Percentiles rank a stretch among this genome's conserved stretches.
Evolutionary conservation across 2,113 vertebrate genomes (phyloP).

Genomic region (Odobenus rosmarus): DNA sequence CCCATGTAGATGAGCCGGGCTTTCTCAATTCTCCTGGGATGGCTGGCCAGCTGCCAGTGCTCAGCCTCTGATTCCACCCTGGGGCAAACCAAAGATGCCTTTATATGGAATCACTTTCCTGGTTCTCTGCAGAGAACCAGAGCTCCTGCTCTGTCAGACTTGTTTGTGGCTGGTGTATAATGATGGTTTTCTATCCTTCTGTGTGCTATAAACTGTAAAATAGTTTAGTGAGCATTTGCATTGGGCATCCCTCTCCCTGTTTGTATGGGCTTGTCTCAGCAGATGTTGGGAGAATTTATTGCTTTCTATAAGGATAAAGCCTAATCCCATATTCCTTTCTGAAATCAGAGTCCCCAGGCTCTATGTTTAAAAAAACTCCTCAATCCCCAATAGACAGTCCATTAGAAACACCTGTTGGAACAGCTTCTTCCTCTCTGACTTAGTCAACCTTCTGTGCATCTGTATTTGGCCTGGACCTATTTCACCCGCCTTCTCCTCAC

Average conservation of each 20-base stretch:
- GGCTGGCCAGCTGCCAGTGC: neutral
- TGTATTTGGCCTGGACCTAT: neutral
- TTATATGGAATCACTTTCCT: neutral
- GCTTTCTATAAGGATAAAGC: neutral
- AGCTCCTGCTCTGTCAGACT: neutral
- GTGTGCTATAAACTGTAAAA: neutral
- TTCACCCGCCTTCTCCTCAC: neutral
- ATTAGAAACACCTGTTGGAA: neutral
- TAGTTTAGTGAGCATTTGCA: neutral
- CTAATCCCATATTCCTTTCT: neutral
- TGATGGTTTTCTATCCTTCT: neutral
- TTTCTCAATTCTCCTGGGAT: neutral
- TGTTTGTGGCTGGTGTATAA: neutral
- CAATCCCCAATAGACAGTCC: neutral
- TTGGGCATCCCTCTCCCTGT: neutral
- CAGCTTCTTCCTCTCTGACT: neutral
- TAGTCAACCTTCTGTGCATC: neutral
- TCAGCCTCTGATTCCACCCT: neutral
- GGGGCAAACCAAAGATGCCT: neutral
- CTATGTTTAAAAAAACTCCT: neutral
- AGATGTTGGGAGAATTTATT: neutral
- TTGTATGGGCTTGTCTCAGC: neutral
- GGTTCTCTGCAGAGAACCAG: neutral
- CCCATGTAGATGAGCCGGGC: neutral
- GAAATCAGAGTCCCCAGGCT: neutral